Base-by-base conservation (phyloP, 2,797 vertebrate species). In the Paramormyrops hopkinsi region DNA sequence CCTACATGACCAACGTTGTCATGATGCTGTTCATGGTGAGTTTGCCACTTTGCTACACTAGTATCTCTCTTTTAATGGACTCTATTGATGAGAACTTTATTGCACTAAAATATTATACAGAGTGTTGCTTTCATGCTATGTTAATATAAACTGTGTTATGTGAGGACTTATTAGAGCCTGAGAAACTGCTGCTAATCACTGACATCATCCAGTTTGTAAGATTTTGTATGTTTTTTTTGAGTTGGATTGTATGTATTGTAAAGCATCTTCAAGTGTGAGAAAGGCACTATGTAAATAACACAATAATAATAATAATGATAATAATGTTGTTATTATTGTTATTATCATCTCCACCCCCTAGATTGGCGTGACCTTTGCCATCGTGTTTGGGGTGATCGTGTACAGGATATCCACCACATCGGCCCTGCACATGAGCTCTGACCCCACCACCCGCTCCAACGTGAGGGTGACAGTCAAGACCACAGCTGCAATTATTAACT, bases 1-100 rank as follows among this genome's bases (percentile, higher is more conserved):
- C 98, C 86, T 99, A 99, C 92, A 93, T 98, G 93, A 98, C 98
- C 9, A 99, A 98, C 89, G 86, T 98, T 44, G 97, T 98, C 89
- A 96, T 97, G 94, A 98, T 99, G 93, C 90, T 99, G 90, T 96
- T 99, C 92, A 99, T 99, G 98, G 98, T 99, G 93, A 97, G 97
- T 88, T 1, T 73, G 51, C 8, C 8, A 1, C 3, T 62, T 25
- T 9, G 50, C 12, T 41, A 37, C 3, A 59, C 8, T n/a, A 11
- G 25, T 7, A 8, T 88, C 12, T 88, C 17, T 44, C 2, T 17
- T 53, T 53, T 14, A 8, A 8, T 25, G 19, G 17, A 87, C 29
- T 44, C n/a, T 44, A 11, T 11, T 53, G 44, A 59, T 25, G 8
- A n/a, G 59, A 33, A 48, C 37, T 53, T 2, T 85, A 29, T 17